Evolutionary conservation across 2,797 vertebrate species (phyloP).

Genomic region (Acipenser ruthenus): DNA sequence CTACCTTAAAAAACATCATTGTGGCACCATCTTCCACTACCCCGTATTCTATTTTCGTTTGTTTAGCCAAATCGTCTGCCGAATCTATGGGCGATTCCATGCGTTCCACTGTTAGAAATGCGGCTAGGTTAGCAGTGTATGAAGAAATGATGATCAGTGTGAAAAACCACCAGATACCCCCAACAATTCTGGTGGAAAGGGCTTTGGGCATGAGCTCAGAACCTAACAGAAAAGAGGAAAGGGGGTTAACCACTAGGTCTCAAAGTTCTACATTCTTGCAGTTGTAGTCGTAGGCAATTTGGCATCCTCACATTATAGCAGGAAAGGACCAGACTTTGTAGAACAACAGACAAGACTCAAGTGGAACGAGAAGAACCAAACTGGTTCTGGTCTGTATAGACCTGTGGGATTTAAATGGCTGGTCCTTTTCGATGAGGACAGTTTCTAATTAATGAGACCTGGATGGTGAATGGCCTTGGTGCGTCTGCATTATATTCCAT

Average conservation of each 20-base stretch:
- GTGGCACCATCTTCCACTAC: slow-evolving; percentile 90
- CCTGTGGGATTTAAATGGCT: too few species aligned
- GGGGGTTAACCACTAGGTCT: slow-evolving; percentile 45
- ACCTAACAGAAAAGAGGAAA: slow-evolving; percentile 77
- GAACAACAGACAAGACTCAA: too few species aligned
- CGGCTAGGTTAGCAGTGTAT: slow-evolving; percentile 97
- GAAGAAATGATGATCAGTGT: slow-evolving; percentile 99
- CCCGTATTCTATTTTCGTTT: slow-evolving; percentile 97
- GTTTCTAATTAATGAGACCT: too few species aligned
- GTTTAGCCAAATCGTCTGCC: slow-evolving; percentile 94
- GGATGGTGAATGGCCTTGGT: too few species aligned
- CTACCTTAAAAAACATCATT: slow-evolving; percentile 97
- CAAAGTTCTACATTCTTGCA: too few species aligned
- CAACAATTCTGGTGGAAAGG: slow-evolving; percentile 98
- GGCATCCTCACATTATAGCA: too few species aligned
- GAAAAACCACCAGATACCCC: slow-evolving; percentile 99
- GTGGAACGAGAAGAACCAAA: too few species aligned
- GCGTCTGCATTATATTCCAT: too few species aligned
- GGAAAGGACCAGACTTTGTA: too few species aligned
- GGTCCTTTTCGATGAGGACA: too few species aligned
- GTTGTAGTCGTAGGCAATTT: too few species aligned
- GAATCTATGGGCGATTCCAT: slow-evolving; percentile 97
- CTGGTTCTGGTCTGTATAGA: too few species aligned
- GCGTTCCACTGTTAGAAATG: slow-evolving; percentile 96
- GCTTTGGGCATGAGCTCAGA: slow-evolving; percentile 99